phyloP scores from a whole-genome alignment of 2,888 invertebrate species.

The Cerastoderma edule region DNA sequence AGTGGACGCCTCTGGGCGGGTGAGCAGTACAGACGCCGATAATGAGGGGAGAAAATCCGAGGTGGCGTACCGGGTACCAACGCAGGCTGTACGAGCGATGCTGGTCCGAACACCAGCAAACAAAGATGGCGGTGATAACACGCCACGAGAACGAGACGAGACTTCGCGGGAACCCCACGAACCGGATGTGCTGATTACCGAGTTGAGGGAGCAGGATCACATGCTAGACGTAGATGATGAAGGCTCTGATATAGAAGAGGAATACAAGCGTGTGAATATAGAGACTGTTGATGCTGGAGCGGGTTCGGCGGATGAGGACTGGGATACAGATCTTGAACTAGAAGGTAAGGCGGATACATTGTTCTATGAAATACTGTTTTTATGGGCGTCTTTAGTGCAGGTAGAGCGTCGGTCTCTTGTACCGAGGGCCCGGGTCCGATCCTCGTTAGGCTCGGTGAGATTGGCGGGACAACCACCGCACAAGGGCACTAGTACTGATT shows the following conservation, averaged over 20 bases:
- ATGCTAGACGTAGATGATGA: constrained; percentile 52
- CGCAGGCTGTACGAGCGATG: constrained; percentile 56
- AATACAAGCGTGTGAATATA: constrained; percentile 58
- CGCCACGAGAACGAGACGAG: constrained; percentile 31
- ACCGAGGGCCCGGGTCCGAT: too few species aligned
- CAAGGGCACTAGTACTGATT: too few species aligned
- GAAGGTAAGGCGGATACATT: constrained; percentile 69
- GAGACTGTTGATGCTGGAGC: constrained; percentile 53
- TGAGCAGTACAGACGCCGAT: constrained; percentile 37
- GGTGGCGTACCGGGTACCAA: constrained; percentile 57
- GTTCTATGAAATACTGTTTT: too few species aligned
- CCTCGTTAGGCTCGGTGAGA: too few species aligned
- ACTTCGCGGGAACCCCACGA: constrained; percentile 30
- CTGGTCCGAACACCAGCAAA: constrained; percentile 66
- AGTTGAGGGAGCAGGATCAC: constrained; percentile 56
- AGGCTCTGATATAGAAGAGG: constrained; percentile 57
- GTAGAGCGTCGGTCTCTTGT: too few species aligned
- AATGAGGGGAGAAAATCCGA: constrained; percentile 32
- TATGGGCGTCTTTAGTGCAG: too few species aligned
- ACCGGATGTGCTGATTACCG: constrained; percentile 66
- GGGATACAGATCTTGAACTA: constrained; percentile 70
- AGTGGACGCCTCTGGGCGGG: constrained; percentile 52
- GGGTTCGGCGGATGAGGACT: constrained; percentile 59
- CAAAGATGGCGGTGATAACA: constrained; percentile 34
- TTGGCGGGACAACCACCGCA: too few species aligned